Conservation (phyloP, 2,113 vertebrate genomes). For the Stegastes partitus region DNA sequence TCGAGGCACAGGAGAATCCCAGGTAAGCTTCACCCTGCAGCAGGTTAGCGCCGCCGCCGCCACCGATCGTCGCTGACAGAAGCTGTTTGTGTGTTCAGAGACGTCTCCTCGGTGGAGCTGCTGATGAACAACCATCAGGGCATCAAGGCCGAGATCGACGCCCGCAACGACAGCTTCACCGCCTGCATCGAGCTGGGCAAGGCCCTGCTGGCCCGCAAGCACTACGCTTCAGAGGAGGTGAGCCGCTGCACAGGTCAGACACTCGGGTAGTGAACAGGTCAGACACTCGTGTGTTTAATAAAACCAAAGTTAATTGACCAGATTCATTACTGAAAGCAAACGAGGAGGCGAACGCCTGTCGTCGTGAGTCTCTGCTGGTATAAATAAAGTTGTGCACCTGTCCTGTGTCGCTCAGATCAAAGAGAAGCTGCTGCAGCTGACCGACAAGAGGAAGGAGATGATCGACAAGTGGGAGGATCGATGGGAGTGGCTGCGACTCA, state of each 20-base stretch:
- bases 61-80: not conserved
- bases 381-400: not conserved
- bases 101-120: conserved; percentile 96
- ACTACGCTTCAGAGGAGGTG: conserved; percentile 95
- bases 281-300: no score
- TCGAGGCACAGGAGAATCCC: conserved; percentile 96
- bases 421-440: conserved; percentile 95
- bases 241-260: not conserved
- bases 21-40: conserved; percentile 78
- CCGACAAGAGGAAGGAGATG: conserved; percentile 99
- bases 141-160: conserved; percentile 98
- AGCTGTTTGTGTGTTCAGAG: conserved; percentile 78
- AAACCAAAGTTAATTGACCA: no score
- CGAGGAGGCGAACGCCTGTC: no score
- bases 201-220: conserved; percentile 92
- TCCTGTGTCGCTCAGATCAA: conserved; percentile 88
- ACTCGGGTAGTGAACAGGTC: no score
- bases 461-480: conserved; percentile 99
- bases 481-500: conserved; percentile 98
- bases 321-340: no score
- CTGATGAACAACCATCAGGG: conserved; percentile 99
- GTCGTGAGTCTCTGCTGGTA: no score
- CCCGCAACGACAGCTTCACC: conserved; percentile 96
- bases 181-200: conserved; percentile 96
- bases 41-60: no score